Base-by-base conservation (phyloP, 2,113 vertebrate species). In the Hemibagrus wyckioides region DNA sequence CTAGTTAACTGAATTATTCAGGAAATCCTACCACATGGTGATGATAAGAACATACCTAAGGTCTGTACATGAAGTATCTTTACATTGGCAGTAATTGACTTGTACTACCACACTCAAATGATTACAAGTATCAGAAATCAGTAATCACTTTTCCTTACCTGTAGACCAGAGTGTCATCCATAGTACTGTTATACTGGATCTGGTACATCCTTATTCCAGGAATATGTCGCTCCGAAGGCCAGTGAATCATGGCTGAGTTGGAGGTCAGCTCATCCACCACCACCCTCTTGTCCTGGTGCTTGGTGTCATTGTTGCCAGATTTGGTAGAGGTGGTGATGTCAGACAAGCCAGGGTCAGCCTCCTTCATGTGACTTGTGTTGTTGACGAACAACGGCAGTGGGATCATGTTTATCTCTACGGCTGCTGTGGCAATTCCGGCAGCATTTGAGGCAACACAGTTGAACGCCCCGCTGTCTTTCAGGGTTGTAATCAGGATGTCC, bases 381-480 rank as follows among this genome's bases (percentile, higher is more conserved):
- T 97, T 96, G 57, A 97, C 96, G 21, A 96, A 94, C 80, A 97
- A 90, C 0, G 97, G 97, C 48, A 99, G 90, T 0, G 97, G 97
- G 61, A 99, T 94, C 87, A 98, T 96, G 44, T 95, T 96, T 85
- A 98, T 94, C 80, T 96, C 95, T 30, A 98, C 96, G 0, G 96
- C 95, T 0, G 97, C 97, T 0, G 96, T 97, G 56, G 96, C 95
- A 17, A 98, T 97, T 44, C 97, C 97, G 0, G 97, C 97, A 0
- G 97, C 97, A 0, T 98, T 99, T 89, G 97, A 98, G 0, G 97
- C 97, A 0, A 99, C 97, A 44, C 97, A 99, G 84, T 96, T 97
- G 90, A 98, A 99, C 3, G 94, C 91, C 0, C 97, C 97, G 0
- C 96, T 97, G 94, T 99, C 97, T 85, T 97, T 95, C 44, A 98